These are phyloP conservation scores for Eublepharis macularius DNA, from an alignment of 2,113 vertebrate species.

Conservation along the genomic window DNA sequence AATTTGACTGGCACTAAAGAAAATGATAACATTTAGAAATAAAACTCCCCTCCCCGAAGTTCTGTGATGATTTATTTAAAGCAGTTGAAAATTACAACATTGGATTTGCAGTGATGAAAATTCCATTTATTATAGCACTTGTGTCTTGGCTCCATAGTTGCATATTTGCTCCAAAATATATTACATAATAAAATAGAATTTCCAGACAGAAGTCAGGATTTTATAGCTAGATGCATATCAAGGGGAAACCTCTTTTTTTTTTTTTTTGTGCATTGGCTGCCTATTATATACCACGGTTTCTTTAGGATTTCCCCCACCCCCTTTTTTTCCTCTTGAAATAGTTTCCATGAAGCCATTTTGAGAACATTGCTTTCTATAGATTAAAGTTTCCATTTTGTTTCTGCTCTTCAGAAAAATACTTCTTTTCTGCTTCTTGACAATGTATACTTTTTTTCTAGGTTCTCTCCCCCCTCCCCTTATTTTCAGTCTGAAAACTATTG, in stretches of 20 bases:
- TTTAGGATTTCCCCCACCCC: slow-evolving; percentile 30
- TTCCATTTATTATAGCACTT: slow-evolving; percentile 66
- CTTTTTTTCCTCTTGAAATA: slow-evolving; percentile 36
- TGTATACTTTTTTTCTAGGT: background rate
- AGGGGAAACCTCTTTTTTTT: slow-evolving; percentile 50
- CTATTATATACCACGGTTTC: slow-evolving; percentile 57
- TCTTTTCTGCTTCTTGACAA: background rate
- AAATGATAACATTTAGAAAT: slow-evolving; percentile 25
- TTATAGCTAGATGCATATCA: slow-evolving; percentile 50
- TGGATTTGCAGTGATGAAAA: slow-evolving; percentile 69
- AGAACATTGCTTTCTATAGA: slow-evolving; percentile 34
- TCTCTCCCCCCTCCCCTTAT: background rate
- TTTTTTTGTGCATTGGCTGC: slow-evolving; percentile 35
- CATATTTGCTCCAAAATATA: slow-evolving; percentile 57
- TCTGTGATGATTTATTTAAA: slow-evolving; percentile 53
- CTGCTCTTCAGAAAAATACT: slow-evolving; percentile 17
- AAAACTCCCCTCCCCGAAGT: slow-evolving; percentile 35
- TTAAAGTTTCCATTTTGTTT: slow-evolving; percentile 43
- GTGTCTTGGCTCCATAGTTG: slow-evolving; percentile 51
- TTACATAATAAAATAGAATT: slow-evolving; percentile 70
- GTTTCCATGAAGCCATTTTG: slow-evolving; percentile 48
- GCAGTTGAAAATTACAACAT: slow-evolving; percentile 51
- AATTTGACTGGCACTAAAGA: background rate
- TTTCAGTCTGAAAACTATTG: too few relatives aligned
- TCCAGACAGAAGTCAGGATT: slow-evolving; percentile 68